phyloP scores from a whole-genome alignment of 2,797 vertebrate species.

The Phyllotis vaccarum region DNA sequence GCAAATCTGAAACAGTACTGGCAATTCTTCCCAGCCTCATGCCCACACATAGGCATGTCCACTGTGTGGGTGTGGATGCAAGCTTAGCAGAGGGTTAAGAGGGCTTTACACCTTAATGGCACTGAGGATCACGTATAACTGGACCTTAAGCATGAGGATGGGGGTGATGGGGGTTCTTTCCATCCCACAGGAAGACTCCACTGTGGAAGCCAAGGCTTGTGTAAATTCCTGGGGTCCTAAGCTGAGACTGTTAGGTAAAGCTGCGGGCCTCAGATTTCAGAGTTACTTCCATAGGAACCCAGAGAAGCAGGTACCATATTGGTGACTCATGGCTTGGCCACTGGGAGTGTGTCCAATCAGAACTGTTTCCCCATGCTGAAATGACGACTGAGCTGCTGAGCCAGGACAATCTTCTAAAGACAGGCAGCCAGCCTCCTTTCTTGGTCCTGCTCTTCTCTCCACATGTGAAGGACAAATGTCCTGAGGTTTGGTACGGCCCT shows the following conservation, averaged over 20 bases:
- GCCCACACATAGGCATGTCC: neutral
- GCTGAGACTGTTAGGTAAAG: no score
- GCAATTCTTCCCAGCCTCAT: neutral
- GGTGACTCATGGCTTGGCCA: no score
- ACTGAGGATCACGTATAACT: neutral
- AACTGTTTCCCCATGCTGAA: neutral
- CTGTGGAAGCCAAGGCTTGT: no score
- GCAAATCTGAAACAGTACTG: neutral
- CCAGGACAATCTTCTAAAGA: neutral
- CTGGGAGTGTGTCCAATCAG: neutral
- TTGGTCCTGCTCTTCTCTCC: neutral
- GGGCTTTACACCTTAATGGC: neutral
- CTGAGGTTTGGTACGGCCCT: neutral
- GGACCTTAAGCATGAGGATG: neutral
- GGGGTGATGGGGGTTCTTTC: neutral
- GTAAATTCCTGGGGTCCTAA: neutral
- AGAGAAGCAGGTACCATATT: neutral
- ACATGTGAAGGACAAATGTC: neutral
- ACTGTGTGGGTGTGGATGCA: fast-evolving
- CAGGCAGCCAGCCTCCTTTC: fast-evolving
- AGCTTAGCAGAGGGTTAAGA: neutral
- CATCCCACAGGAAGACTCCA: neutral
- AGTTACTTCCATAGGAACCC: neutral
- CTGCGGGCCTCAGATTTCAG: neutral
- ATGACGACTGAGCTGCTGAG: no score